A percentile compares a stretch with the other conserved stretches of the same genome.
phyloP scores from a whole-genome alignment of 2,113 vertebrate genomes.

The Pyxicephalus adspersus region DNA sequence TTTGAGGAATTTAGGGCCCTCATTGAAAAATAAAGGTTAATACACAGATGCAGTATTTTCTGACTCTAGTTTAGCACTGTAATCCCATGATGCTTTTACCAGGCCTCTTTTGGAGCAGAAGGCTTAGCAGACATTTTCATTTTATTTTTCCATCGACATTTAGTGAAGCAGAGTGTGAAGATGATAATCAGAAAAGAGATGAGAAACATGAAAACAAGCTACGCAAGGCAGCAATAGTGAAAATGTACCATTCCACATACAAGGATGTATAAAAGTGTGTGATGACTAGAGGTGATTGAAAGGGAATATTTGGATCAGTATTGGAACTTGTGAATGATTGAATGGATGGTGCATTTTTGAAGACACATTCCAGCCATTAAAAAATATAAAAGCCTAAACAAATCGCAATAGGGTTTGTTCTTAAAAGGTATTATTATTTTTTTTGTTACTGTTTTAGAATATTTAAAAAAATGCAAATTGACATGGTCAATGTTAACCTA shows the following conservation, averaged over 20 bases:
- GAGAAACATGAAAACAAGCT: conserved; percentile 12
- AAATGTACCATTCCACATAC: background rate
- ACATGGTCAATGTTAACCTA: no score
- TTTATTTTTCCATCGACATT: conserved; percentile 27
- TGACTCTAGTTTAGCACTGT: conserved; percentile 5
- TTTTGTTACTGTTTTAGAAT: no score
- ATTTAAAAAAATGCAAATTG: no score
- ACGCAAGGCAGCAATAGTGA: background rate
- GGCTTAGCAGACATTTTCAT: background rate
- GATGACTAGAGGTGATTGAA: no score
- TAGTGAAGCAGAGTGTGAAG: conserved; percentile 24
- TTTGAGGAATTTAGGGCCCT: conserved; percentile 27
- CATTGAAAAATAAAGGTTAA: conserved; percentile 42
- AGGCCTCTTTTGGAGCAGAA: conserved; percentile 1
- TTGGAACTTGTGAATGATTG: no score
- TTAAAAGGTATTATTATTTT: no score
- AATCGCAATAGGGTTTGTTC: no score
- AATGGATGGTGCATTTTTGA: no score
- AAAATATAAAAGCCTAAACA: no score
- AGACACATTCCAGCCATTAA: no score
- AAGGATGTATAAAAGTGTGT: background rate
- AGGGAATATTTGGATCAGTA: no score
- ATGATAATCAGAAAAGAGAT: conserved; percentile 34
- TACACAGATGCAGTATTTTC: conserved; percentile 19
- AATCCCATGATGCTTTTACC: conserved; percentile 32